Conservation (phyloP, 2,797 vertebrate species). For the Vultur gryphus region DNA sequence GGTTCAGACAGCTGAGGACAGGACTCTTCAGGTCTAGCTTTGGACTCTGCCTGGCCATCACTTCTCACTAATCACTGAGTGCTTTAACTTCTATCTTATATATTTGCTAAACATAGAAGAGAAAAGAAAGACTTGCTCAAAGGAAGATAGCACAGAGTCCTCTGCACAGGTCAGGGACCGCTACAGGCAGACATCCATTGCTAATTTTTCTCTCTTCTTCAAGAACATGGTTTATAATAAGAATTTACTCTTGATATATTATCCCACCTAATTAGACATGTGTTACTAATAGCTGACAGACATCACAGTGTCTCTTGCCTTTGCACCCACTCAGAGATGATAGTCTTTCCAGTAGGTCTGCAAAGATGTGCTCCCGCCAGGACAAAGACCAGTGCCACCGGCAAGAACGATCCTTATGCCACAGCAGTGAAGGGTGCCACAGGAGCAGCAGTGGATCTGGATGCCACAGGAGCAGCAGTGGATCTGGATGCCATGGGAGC, state of each 20-base stretch:
- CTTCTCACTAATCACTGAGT: neutral
- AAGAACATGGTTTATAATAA: neutral
- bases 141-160: neutral
- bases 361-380: slow-evolving; percentile 24
- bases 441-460: neutral
- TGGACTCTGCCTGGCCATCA: neutral
- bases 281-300: neutral
- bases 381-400: neutral
- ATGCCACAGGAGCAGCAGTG: neutral
- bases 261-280: neutral
- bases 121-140: neutral
- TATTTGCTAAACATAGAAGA: neutral
- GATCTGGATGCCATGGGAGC: neutral
- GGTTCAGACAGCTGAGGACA: neutral
- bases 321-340: neutral
- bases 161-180: neutral
- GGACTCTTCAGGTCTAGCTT: neutral
- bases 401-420: neutral
- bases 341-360: neutral
- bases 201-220: neutral
- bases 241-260: neutral
- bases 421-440: neutral
- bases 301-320: neutral
- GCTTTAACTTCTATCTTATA: neutral
- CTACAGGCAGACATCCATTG: fast-evolving